Evolutionary conservation across 2,888 invertebrate genomes (phyloP).

Genomic region (Meteorus cinctellus): DNA sequence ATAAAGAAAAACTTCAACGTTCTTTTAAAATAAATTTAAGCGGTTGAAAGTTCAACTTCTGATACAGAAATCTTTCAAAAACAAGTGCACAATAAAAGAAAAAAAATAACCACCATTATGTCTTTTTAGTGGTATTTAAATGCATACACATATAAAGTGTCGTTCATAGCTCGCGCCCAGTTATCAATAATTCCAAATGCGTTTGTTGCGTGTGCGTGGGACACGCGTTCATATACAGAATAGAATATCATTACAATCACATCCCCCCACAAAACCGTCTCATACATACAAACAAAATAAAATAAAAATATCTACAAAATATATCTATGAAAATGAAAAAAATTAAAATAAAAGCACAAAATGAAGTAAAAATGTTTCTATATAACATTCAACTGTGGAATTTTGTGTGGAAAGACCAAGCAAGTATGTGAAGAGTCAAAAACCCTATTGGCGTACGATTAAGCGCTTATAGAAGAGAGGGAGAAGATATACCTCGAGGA

Average conservation of each 20-base stretch:
- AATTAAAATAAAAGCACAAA: constrained; percentile 22
- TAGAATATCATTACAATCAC: constrained; percentile 27
- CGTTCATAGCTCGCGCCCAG: constrained; percentile 49
- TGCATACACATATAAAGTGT: constrained; percentile 51
- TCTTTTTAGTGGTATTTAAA: constrained; percentile 58
- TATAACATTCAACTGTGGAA: constrained; percentile 29
- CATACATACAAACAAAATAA: background rate
- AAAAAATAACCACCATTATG: too few relatives aligned
- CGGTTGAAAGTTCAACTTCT: too few relatives aligned
- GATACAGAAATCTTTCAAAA: too few relatives aligned
- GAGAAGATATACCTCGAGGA: constrained; percentile 52
- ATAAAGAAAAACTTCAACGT: too few relatives aligned
- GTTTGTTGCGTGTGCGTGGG: constrained; percentile 52
- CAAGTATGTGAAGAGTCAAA: constrained; percentile 39
- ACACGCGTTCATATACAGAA: constrained; percentile 40
- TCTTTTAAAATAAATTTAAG: too few relatives aligned
- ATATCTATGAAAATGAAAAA: background rate
- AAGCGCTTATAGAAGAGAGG: constrained; percentile 57
- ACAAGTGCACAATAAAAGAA: too few relatives aligned
- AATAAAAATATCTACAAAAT: background rate
- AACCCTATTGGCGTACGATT: constrained; percentile 58
- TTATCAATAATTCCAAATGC: constrained; percentile 58
- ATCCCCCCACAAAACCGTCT: constrained; percentile 15
- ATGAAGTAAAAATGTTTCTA: constrained; percentile 31
- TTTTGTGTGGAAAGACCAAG: constrained; percentile 26